Evolutionary conservation across 1,140 invertebrate genomes (phyloP).

Genomic region (Chironomus striatipennis): DNA sequence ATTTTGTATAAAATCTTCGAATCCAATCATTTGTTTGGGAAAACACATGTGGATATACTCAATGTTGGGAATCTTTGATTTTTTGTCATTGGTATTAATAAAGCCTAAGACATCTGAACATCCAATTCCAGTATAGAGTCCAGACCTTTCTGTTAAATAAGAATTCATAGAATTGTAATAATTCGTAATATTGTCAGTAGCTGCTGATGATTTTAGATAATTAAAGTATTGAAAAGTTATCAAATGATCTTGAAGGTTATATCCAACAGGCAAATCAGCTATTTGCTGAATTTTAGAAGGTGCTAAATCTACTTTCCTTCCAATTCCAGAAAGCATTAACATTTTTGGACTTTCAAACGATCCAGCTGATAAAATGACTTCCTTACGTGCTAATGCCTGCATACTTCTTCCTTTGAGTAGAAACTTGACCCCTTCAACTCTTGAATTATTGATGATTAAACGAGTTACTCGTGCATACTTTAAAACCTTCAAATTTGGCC

Average conservation of each 20-base stretch:
- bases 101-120: constrained; percentile 38
- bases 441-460: constrained; percentile 56
- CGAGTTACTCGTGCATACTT: constrained; percentile 66
- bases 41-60: constrained; percentile 29
- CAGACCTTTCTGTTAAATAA: neutral
- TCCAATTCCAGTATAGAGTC: constrained; percentile 32
- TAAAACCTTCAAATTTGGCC: constrained; percentile 70
- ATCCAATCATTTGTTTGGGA: neutral
- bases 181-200: neutral
- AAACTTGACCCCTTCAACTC: constrained; percentile 54
- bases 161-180: neutral
- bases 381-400: constrained; percentile 67
- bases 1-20: neutral
- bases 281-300: constrained; percentile 44
- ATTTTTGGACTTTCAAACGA: constrained; percentile 72
- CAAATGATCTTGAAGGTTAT: constrained; percentile 26
- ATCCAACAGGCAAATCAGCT: constrained; percentile 40
- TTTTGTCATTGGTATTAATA: constrained; percentile 36
- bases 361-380: constrained; percentile 71
- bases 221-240: neutral
- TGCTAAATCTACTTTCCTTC: constrained; percentile 63
- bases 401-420: neutral
- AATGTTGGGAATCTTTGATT: constrained; percentile 39
- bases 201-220: neutral
- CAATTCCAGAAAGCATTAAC: constrained; percentile 80